A percentile compares a stretch with the other conserved stretches of the same genome.
phyloP scores from a whole-genome alignment of 2,888 invertebrate species.

The Incurvaria masculella region DNA sequence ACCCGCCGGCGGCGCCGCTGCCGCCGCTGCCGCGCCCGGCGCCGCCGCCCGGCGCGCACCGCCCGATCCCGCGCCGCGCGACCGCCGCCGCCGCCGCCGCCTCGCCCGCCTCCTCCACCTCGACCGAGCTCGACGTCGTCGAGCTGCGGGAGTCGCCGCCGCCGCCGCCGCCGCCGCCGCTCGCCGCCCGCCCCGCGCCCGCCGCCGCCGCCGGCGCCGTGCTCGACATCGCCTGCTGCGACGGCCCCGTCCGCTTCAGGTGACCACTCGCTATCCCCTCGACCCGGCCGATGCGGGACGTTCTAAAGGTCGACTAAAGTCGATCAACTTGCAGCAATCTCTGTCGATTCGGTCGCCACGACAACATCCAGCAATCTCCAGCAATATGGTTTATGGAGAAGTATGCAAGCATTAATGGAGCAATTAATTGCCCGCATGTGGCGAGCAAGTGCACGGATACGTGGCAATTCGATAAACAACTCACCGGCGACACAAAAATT shows the following conservation, averaged over 20 bases:
- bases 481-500: no score
- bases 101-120: constrained; percentile 42
- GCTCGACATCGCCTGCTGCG: constrained; percentile 86
- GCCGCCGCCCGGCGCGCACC: constrained; percentile 48
- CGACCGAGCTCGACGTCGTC: constrained; percentile 41
- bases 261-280: no score
- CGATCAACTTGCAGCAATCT: no score
- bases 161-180: constrained; percentile 21
- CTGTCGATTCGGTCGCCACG: no score
- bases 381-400: no score
- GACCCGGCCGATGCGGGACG: no score
- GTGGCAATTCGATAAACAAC: no score
- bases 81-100: constrained; percentile 36
- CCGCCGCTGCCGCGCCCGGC: constrained; percentile 45
- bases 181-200: constrained; percentile 34
- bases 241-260: constrained; percentile 74
- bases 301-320: no score
- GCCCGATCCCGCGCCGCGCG: constrained; percentile 41
- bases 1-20: constrained; percentile 23
- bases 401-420: no score
- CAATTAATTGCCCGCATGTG: no score
- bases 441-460: no score
- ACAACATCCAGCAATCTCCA: no score
- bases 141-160: constrained; percentile 36
- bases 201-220: constrained; percentile 47